Conservation (phyloP, 2,888 invertebrate genomes). For the Patella pellucida region DNA sequence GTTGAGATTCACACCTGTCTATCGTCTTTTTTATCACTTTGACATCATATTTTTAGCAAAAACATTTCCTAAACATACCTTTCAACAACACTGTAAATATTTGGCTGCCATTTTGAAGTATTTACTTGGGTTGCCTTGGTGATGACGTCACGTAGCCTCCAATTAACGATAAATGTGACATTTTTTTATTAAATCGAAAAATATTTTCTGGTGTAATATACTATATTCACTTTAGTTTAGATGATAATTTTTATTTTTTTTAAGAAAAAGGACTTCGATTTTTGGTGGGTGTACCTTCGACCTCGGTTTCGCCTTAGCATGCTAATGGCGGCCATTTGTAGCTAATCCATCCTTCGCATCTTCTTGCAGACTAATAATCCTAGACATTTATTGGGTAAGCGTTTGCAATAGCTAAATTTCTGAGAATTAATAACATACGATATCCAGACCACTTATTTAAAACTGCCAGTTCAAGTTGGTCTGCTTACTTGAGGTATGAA, state of each 20-base stretch:
- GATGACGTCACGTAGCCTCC: constrained; percentile 49
- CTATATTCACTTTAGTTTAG: neutral
- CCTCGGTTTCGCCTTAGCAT: constrained; percentile 40
- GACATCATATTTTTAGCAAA: too few relatives aligned
- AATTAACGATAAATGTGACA: constrained; percentile 19
- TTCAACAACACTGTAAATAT: neutral
- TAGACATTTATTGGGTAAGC: constrained; percentile 24
- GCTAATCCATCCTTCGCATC: constrained; percentile 35
- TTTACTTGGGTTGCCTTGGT: constrained; percentile 58
- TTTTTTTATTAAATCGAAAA: constrained; percentile 8
- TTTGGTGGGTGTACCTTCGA: constrained; percentile 50
- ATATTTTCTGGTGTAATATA: neutral
- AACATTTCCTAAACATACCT: neutral
- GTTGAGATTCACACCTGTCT: too few relatives aligned
- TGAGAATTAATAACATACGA: too few relatives aligned
- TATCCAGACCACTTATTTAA: too few relatives aligned
- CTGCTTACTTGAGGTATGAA: too few relatives aligned
- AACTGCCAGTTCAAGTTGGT: too few relatives aligned
- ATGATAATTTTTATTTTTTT: neutral
- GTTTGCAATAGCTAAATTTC: neutral
- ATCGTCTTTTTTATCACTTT: too few relatives aligned
- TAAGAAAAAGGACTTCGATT: neutral
- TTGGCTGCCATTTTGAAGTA: constrained; percentile 51
- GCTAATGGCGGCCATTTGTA: constrained; percentile 64
- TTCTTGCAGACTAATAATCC: constrained; percentile 43